Conservation (phyloP, 2,888 invertebrate species). For the Meliscaeva auricollis region DNA sequence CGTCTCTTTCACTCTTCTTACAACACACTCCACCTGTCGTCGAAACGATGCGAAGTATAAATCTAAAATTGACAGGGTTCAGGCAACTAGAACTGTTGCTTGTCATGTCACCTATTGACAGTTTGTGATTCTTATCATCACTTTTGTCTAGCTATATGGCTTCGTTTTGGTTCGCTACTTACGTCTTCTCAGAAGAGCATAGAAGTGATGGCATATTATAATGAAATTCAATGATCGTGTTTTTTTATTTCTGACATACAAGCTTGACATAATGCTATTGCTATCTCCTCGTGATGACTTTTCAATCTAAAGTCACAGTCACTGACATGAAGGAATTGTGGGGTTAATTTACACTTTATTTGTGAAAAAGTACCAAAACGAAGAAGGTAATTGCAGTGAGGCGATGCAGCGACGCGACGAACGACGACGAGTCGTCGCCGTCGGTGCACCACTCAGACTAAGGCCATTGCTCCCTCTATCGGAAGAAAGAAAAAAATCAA, state of each 20-base stretch:
- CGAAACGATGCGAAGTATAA: slow-evolving; percentile 13
- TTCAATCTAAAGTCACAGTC: slow-evolving; percentile 6
- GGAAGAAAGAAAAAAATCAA: slow-evolving; percentile 23
- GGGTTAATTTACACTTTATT: slow-evolving; percentile 43
- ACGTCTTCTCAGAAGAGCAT: neutral
- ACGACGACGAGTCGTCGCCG: slow-evolving; percentile 10
- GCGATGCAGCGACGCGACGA: neutral
- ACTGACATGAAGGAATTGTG: slow-evolving; percentile 28
- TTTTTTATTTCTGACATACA: slow-evolving; percentile 44
- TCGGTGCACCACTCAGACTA: slow-evolving; percentile 44
- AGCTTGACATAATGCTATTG: slow-evolving; percentile 49
- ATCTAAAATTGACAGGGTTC: slow-evolving; percentile 36
- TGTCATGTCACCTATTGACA: slow-evolving; percentile 59
- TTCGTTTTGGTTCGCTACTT: slow-evolving; percentile 46
- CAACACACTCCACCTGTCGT: slow-evolving; percentile 1
- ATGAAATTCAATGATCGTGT: slow-evolving; percentile 49
- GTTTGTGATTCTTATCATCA: slow-evolving; percentile 37
- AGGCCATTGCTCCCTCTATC: slow-evolving; percentile 59
- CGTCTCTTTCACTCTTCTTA: neutral
- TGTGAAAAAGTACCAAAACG: slow-evolving; percentile 38
- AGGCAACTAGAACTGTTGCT: slow-evolving; percentile 25
- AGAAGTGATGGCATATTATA: neutral
- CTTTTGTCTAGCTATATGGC: neutral
- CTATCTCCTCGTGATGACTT: slow-evolving; percentile 5
- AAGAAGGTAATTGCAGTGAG: slow-evolving; percentile 37